phyloP scores from a whole-genome alignment of 2,113 vertebrate species.

The Pycnonotus jocosus region DNA sequence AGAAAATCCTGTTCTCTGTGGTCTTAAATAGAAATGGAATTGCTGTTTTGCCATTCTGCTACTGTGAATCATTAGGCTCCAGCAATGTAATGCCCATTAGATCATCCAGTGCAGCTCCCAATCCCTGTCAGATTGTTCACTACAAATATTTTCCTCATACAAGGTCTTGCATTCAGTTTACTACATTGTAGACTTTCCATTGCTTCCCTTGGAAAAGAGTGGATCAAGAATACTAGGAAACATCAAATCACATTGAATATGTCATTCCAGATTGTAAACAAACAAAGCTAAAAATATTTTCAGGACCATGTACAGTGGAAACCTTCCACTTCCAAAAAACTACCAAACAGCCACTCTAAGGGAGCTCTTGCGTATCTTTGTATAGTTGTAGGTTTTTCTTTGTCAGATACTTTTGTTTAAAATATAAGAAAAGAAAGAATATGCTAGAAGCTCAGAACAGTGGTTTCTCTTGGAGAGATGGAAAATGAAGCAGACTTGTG shows the following conservation, averaged over 20 bases:
- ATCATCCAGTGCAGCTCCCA: background rate
- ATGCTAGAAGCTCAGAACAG: background rate
- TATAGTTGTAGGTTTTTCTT: background rate
- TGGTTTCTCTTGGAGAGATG: background rate
- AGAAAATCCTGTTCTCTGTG: background rate
- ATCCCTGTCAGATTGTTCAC: conserved; percentile 13
- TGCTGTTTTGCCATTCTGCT: background rate
- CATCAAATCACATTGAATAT: conserved; percentile 50
- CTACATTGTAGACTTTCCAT: background rate
- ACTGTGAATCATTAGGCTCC: background rate
- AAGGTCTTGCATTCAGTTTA: background rate
- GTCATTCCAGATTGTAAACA: conserved; percentile 47
- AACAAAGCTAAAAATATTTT: conserved; percentile 48
- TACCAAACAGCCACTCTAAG: background rate
- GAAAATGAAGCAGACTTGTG: conserved; percentile 1
- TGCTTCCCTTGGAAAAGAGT: conserved; percentile 36
- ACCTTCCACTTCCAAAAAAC: background rate
- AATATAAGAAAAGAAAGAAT: background rate
- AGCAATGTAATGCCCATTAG: conserved; percentile 10
- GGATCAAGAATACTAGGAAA: conserved; percentile 53
- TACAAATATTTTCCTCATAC: conserved; percentile 8
- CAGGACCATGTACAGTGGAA: conserved; percentile 19
- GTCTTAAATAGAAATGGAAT: background rate
- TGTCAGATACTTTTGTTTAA: background rate
- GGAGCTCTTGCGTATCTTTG: background rate